Base-by-base conservation (phyloP, 2,797 vertebrate genomes). In the Chaetophractus vellerosus region DNA sequence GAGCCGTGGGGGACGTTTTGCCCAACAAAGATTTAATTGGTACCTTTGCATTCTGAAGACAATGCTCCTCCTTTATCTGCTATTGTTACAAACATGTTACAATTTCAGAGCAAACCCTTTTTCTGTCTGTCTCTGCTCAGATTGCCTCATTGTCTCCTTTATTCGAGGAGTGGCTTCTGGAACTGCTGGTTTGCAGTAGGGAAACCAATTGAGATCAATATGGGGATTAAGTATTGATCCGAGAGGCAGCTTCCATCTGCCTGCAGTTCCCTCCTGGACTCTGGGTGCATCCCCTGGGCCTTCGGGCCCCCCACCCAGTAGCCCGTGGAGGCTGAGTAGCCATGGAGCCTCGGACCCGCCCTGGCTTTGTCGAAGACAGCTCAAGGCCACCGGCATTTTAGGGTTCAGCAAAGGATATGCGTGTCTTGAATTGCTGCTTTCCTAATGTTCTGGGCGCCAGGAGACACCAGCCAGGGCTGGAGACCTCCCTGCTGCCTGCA, bases 1-100 rank as follows among this genome's bases (percentile, higher is more conserved):
- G 9, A 26, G 28, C 68, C 0, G 68, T 5, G 52, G 87, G 95
- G 95, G 69, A 33, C 55, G 0, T 36, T 64, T 18, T 69, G 55
- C 92, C 85, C 59, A 4, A 23, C 33, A n/a, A 92, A 76, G 88
- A 36, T 75, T 93, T 97, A 84, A 94, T 79, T 81, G 97, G 95
- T 74, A 21, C 93, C 75, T 93, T 84, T 36, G 33, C 52, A 5
- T 50, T 48, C 71, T 72, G 93, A 63, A 93, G 96, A 76, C 52
- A 78, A 90, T 33, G 78, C 45, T 7, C 41, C 57, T 69, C 76
- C 83, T 78, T 95, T 87, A 84, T 81, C 89, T 84, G 80, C 87
- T 41, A 63, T 85, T 91, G 89, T 96, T 48, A 90, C 5, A 87
- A 86, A 84, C 66, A 61, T 45, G 52, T 75, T n/a, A 33, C 50